A percentile compares a stretch with the other conserved stretches of the same genome.
These are phyloP conservation scores for Stratiomys singularior DNA, from an alignment of 2,888 invertebrate genomes.

Conservation along the genomic window DNA sequence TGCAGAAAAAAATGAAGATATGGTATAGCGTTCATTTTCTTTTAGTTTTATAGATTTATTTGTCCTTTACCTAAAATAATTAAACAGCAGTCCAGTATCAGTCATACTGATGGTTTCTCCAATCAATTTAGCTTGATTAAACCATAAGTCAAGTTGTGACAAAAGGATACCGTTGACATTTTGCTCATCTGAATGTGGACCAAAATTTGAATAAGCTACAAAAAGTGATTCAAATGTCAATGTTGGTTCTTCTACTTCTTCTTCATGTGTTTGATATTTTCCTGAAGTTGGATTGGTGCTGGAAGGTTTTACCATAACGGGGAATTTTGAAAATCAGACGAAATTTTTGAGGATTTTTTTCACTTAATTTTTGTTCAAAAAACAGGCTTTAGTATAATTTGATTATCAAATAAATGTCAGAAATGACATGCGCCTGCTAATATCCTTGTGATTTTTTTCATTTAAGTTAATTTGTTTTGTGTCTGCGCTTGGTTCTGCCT, in stretches of 20 bases:
- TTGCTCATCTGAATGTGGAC: not conserved
- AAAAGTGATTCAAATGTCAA: constrained; percentile 23
- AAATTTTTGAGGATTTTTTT: not conserved
- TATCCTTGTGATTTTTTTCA: too few relatives aligned
- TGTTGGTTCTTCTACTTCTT: not conserved
- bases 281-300: not conserved
- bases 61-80: constrained; percentile 19
- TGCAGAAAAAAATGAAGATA: not conserved
- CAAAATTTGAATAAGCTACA: constrained; percentile 29
- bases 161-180: constrained; percentile 13
- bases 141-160: constrained; percentile 37
- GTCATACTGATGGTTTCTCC: not conserved
- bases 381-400: not conserved
- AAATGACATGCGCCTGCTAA: too few relatives aligned
- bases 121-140: constrained; percentile 30
- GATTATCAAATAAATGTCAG: too few relatives aligned
- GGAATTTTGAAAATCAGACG: not conserved
- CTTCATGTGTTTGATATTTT: not conserved
- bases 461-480: too few relatives aligned
- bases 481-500: too few relatives aligned
- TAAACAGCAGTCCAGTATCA: constrained; percentile 30
- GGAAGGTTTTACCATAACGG: not conserved
- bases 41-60: not conserved
- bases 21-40: too few relatives aligned
- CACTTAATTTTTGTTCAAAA: not conserved